Conservation (phyloP, 2,888 invertebrate species). For the Microctonus aethiopoides region DNA sequence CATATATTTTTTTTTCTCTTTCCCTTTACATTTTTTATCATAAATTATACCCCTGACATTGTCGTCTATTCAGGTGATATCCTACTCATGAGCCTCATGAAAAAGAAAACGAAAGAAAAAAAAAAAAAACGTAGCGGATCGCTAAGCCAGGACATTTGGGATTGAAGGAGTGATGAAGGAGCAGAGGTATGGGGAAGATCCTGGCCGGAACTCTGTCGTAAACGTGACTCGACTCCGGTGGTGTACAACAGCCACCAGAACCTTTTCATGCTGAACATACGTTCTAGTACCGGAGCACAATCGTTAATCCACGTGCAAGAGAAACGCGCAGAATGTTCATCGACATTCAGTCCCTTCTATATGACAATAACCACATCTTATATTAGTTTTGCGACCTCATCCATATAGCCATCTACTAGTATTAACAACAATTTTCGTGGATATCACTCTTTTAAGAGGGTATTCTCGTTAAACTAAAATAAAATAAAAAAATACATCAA, state of each 20-base stretch:
- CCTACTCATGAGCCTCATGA: constrained; percentile 1
- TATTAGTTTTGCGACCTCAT: background rate
- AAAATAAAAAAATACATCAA: too few relatives aligned
- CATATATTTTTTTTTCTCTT: background rate
- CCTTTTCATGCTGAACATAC: constrained; percentile 26
- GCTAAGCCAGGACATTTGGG: constrained; percentile 20
- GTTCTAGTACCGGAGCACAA: constrained; percentile 31
- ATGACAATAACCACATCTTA: background rate
- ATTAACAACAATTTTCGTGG: background rate
- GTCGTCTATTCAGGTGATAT: constrained; percentile 10
- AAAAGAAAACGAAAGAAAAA: constrained; percentile 7
- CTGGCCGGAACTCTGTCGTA: constrained; percentile 26
- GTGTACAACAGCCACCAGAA: constrained; percentile 20
- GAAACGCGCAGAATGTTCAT: constrained; percentile 35
- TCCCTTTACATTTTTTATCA: too few relatives aligned
- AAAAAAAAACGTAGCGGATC: constrained; percentile 4
- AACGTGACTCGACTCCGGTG: constrained; percentile 40
- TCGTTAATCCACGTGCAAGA: constrained; percentile 39
- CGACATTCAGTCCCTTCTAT: constrained; percentile 21
- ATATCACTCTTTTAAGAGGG: too few relatives aligned
- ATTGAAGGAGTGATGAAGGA: background rate
- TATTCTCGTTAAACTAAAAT: too few relatives aligned
- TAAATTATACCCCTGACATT: background rate
- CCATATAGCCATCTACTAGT: background rate
- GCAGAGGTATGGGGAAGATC: constrained; percentile 26